Evolutionary conservation across 2,888 invertebrate species (phyloP).

Genomic region (Agrypnus murinus): DNA sequence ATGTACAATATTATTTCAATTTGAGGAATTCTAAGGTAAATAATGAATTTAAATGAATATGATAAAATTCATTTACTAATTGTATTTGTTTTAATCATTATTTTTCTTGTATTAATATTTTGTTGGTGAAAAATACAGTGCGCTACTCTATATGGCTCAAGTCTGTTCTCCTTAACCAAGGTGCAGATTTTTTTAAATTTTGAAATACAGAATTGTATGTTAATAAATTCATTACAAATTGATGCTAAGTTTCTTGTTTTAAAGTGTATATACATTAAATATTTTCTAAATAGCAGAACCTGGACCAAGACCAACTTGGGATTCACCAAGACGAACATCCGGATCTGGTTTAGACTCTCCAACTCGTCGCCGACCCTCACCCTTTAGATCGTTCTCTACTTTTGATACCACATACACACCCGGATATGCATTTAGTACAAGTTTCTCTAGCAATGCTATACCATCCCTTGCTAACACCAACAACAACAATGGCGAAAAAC

Average conservation of each 20-base stretch:
- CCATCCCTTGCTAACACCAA: conserved; percentile 50
- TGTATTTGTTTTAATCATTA: no score
- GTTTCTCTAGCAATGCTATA: conserved; percentile 5
- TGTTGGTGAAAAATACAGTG: no score
- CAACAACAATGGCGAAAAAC: conserved; percentile 69
- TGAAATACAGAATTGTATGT: no score
- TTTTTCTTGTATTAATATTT: no score
- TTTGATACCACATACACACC: conserved; percentile 49
- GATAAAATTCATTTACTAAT: no score
- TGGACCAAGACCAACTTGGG: conserved; percentile 71
- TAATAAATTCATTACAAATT: no score
- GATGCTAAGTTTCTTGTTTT: no score
- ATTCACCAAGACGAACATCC: conserved; percentile 59
- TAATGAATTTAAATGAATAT: no score
- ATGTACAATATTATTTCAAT: no score
- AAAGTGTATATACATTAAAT: not conserved
- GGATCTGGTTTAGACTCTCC: conserved; percentile 29
- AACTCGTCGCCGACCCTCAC: conserved; percentile 31
- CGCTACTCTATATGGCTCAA: not conserved
- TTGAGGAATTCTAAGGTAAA: no score
- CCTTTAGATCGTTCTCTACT: conserved; percentile 56
- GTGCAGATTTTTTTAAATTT: not conserved
- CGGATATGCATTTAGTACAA: conserved; percentile 29
- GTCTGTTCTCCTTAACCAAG: not conserved
- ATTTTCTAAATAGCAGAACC: conserved; percentile 68